These are phyloP conservation scores for Mesitornis unicolor DNA, from an alignment of 2,113 vertebrate species.

Conservation along the genomic window DNA sequence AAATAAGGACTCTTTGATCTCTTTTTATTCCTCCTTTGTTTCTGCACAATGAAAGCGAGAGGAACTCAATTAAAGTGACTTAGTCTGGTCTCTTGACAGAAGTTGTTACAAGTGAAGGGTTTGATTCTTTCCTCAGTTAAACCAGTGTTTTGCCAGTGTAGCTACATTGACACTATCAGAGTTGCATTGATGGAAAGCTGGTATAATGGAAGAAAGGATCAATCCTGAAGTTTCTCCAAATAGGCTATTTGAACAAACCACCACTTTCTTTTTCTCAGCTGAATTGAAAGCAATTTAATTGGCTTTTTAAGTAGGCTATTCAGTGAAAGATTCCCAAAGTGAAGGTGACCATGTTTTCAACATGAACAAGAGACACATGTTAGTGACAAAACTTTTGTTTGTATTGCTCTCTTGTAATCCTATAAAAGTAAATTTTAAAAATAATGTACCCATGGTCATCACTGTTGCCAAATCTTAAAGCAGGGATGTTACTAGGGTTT, in stretches of 20 bases:
- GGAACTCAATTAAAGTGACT: constrained; percentile 65
- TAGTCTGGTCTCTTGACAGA: constrained; percentile 54
- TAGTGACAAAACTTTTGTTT: not conserved
- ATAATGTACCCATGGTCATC: not conserved
- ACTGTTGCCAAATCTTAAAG: not conserved
- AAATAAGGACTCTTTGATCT: constrained; percentile 67
- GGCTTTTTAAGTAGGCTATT: not conserved
- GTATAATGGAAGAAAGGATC: constrained; percentile 38
- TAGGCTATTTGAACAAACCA: not conserved
- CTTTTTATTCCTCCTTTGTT: constrained; percentile 64
- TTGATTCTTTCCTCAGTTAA: constrained; percentile 52
- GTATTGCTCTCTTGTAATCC: not conserved
- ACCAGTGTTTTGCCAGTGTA: constrained; percentile 13
- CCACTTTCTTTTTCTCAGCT: constrained; percentile 9
- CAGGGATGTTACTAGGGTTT: not conserved
- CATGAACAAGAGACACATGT: rapidly evolving
- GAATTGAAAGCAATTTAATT: constrained; percentile 40
- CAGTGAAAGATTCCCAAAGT: not conserved
- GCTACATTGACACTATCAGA: constrained; percentile 30
- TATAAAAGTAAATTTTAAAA: not conserved
- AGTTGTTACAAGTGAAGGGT: constrained; percentile 50
- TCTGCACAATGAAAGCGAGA: constrained; percentile 45
- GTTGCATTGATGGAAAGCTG: constrained; percentile 18
- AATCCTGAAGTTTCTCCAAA: constrained; percentile 44
- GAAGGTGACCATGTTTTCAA: not conserved